Conservation (phyloP, 2,888 invertebrate species). For the Panzeria rudis region DNA sequence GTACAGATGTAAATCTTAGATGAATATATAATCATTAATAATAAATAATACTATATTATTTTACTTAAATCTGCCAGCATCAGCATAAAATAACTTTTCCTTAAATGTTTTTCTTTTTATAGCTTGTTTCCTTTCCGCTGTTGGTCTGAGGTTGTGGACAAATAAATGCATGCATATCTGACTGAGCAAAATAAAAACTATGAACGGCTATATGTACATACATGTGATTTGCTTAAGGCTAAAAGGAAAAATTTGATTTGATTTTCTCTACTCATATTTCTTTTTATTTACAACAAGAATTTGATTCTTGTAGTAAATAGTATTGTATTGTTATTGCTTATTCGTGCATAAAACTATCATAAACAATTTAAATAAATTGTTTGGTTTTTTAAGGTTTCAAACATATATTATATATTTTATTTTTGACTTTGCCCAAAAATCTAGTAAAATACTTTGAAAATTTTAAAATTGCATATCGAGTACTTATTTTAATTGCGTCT, state of each 20-base stretch:
- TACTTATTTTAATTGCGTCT: no score
- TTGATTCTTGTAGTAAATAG: constrained; percentile 1
- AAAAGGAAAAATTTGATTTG: constrained; percentile 37
- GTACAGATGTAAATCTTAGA: constrained; percentile 9
- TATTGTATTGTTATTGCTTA: constrained; percentile 53
- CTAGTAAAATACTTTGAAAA: no score
- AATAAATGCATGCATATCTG: constrained; percentile 15
- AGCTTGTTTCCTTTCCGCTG: background rate
- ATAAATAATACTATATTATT: constrained; percentile 62
- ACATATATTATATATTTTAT: no score
- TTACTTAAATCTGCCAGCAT: constrained; percentile 58
- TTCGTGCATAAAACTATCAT: constrained; percentile 44
- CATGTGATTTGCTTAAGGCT: constrained; percentile 34
- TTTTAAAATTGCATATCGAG: no score
- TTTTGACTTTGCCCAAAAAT: no score
- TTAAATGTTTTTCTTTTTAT: background rate
- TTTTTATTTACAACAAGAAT: background rate
- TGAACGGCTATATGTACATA: background rate
- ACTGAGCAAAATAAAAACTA: constrained; percentile 22
- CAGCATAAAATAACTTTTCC: constrained; percentile 53
- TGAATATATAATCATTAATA: constrained; percentile 55
- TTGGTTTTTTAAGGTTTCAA: background rate
- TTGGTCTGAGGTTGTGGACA: background rate
- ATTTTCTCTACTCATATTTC: background rate
- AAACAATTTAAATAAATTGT: constrained; percentile 19